Base-by-base conservation (phyloP, 2,888 invertebrate genomes). In the Piscicola geometra region DNA sequence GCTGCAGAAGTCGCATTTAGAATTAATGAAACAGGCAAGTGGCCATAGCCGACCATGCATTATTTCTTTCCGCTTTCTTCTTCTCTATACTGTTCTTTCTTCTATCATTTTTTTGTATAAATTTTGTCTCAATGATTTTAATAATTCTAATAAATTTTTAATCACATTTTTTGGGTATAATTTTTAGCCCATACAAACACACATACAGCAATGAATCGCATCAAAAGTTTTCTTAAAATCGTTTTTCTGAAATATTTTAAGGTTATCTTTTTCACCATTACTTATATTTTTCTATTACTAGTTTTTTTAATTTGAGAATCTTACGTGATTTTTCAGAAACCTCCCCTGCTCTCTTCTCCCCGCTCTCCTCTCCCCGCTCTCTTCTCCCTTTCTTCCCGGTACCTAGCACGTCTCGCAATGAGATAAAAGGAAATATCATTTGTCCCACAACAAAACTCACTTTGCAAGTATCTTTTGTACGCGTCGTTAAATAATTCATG, bases 1-100 rank as follows among this genome's bases (percentile, higher is more conserved):
- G 50, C 50, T 47, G 21, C n/a, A 21, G 25, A 56, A 56, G 60
- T 56, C n/a, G 25, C 60, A 56, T 56, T 56, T n/a, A 56, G n/a
- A 56, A 56, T 56, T 25, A 56, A 56, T 56, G 60, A 56, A 56
- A 56, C 60, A 56, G 9, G 25, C 60, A 21, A 18, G 60, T 25
- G 60, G n/a, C n/a, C 60, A 56, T 56, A 18, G 5, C 60, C 5
- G n/a, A n/a, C 60, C 21, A 21, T 56, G 60, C 25, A 21, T 56
- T 56, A 56, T 56, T 9, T 56, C 60, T 5, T 56, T 56, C 25
- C 21, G 3, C n/a, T 21, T 21, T 56, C 25, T 25, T 5, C n/a
- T 56, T 56, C 25, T 21, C 25, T 56, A 5, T 3, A 56, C 9
- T 56, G 21, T 56, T 21, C n/a, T 56, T 56, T 21, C 5, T 56